A percentile compares a stretch with the other conserved stretches of the same genome.
Evolutionary conservation across 2,113 vertebrate species (phyloP).

Genomic region (Platysternon megacephalum): DNA sequence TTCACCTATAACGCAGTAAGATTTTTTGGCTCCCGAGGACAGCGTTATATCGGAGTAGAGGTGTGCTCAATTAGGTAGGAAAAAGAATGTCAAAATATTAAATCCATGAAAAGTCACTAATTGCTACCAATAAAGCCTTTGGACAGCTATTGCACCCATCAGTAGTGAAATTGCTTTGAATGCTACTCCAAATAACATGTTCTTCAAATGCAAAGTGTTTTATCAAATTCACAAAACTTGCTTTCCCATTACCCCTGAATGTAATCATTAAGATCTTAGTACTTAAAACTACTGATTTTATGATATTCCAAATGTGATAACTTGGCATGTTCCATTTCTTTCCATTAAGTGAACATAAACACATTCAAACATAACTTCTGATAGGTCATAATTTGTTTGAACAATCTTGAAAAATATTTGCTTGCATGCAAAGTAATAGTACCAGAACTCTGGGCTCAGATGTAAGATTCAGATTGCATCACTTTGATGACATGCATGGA

Average conservation of each 20-base stretch:
- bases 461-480: not conserved
- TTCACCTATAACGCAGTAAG: no score
- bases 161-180: not conserved
- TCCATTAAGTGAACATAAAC: not conserved
- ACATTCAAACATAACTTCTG: not conserved
- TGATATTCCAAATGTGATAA: slow-evolving; percentile 37
- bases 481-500: not conserved
- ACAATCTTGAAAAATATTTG: not conserved
- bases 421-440: not conserved
- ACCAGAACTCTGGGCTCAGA: not conserved
- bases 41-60: no score
- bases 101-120: not conserved
- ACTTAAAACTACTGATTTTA: not conserved
- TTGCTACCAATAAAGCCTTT: slow-evolving; percentile 1
- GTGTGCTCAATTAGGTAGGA: not conserved
- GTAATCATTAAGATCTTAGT: not conserved
- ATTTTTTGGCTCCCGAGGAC: no score
- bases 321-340: not conserved
- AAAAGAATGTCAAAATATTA: not conserved
- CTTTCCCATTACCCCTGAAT: not conserved
- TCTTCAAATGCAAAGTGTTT: not conserved
- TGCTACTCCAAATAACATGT: not conserved
- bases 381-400: not conserved
- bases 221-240: slow-evolving; percentile 3
- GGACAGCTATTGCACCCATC: not conserved